Conservation (phyloP, 2,113 vertebrate genomes). For the Ceyx margarethae region DNA sequence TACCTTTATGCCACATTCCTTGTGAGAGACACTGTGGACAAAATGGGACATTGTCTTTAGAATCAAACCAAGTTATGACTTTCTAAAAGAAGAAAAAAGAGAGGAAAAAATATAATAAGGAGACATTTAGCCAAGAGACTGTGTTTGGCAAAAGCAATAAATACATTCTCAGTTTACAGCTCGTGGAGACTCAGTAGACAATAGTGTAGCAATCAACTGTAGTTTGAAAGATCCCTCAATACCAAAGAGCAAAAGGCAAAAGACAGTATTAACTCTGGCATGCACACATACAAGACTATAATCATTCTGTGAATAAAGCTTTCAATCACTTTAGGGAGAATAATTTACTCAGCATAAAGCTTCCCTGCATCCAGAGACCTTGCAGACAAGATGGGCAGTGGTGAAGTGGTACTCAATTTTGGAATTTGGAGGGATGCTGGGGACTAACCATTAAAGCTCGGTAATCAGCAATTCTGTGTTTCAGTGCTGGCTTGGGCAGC, state of each 20-base stretch:
- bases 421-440: not conserved
- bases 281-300: not conserved
- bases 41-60: not conserved
- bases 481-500: not conserved
- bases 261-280: not conserved
- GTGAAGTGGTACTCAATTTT: not conserved
- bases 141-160: not conserved
- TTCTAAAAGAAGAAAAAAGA: not conserved
- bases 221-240: not conserved
- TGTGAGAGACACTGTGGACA: not conserved
- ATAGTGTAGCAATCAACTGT: not conserved
- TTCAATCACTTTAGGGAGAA: not conserved
- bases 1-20: not conserved
- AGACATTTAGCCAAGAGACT: not conserved
- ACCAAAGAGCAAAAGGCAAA: not conserved
- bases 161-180: accelerated
- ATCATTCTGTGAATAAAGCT: not conserved
- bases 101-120: not conserved
- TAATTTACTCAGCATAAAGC: not conserved
- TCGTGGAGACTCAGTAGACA: not conserved
- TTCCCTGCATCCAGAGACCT: not conserved
- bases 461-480: not conserved
- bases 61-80: not conserved
- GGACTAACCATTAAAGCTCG: not conserved
- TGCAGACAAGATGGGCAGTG: not conserved